Percentiles rank a stretch among this genome's conserved stretches.
Conservation (phyloP, 1,140 invertebrate species). For the Aphaenogaster rudis region DNA sequence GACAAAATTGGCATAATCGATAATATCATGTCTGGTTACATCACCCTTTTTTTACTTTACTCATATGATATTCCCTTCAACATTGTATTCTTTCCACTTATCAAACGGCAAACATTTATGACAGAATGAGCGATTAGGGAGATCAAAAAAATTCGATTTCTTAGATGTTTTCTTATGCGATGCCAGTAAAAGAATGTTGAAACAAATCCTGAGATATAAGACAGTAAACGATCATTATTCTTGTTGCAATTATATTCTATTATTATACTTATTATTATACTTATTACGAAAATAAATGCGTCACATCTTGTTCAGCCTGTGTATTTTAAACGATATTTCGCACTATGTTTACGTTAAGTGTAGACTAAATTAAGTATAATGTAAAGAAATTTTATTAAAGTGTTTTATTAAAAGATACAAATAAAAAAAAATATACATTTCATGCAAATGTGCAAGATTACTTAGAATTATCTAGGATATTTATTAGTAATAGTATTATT, state of each 20-base stretch:
- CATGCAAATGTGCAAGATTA: not conserved
- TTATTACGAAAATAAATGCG: slow-evolving; percentile 8
- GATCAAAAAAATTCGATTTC: not conserved
- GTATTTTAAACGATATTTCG: not conserved
- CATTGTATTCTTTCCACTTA: not conserved
- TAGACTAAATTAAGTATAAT: not conserved
- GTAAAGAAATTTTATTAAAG: not conserved
- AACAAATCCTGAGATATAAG: not conserved
- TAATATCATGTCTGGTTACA: not conserved
- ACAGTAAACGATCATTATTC: not conserved
- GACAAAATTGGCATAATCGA: not conserved
- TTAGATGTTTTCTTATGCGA: not conserved
- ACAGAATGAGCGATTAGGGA: not conserved
- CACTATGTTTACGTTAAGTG: not conserved
- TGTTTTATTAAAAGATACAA: not conserved
- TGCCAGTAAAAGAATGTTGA: not conserved
- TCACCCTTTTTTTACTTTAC: not conserved
- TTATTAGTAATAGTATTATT: not conserved
- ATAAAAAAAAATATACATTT: not conserved
- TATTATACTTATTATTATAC: slow-evolving; percentile 9
- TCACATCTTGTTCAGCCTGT: not conserved
- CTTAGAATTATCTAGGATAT: not conserved
- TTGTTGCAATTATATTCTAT: not conserved
- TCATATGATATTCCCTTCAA: not conserved
- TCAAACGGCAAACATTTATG: not conserved